A percentile compares a stretch with the other conserved stretches of the same genome.
Conservation (phyloP, 2,888 invertebrate species). For the Andrena fulva region DNA sequence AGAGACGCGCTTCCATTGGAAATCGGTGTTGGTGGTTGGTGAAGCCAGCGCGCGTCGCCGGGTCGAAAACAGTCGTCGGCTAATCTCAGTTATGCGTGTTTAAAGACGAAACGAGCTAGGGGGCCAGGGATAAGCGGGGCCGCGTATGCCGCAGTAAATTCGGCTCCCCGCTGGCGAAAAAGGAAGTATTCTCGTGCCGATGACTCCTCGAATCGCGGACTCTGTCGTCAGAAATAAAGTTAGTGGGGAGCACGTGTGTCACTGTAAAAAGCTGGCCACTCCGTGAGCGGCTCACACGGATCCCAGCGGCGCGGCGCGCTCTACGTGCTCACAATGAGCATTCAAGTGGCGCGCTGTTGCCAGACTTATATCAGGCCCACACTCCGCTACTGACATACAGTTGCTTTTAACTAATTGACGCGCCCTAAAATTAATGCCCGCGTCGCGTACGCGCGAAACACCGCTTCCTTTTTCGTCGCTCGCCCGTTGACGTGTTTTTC, state of each 20-base stretch:
- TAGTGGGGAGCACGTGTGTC: conserved; percentile 66
- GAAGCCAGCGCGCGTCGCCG: conserved; percentile 1
- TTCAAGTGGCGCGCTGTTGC: conserved; percentile 66
- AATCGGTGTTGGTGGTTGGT: conserved; percentile 1
- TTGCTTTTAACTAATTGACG: conserved; percentile 55
- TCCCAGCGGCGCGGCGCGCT: conserved; percentile 9
- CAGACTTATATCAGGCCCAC: conserved; percentile 57
- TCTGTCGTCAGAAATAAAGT: conserved; percentile 71
- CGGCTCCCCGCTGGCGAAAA: conserved; percentile 64
- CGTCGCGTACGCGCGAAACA: background rate
- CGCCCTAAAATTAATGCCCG: conserved; percentile 37
- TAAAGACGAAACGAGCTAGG: conserved; percentile 41
- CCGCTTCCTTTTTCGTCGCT: background rate
- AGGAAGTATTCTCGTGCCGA: conserved; percentile 70
- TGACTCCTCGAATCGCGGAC: conserved; percentile 68
- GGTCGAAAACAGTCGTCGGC: conserved; percentile 17
- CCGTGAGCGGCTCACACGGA: conserved; percentile 46
- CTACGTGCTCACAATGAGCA: conserved; percentile 60
- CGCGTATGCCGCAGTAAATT: conserved; percentile 62
- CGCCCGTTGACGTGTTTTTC: too few species aligned
- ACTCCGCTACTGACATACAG: conserved; percentile 20
- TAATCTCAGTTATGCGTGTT: conserved; percentile 57
- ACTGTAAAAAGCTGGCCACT: conserved; percentile 63
- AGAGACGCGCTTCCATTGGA: conserved; percentile 15
- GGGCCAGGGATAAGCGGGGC: conserved; percentile 30